Evolutionary conservation across 2,888 invertebrate genomes (phyloP).

Genomic region (Silvanus unidentatus): DNA sequence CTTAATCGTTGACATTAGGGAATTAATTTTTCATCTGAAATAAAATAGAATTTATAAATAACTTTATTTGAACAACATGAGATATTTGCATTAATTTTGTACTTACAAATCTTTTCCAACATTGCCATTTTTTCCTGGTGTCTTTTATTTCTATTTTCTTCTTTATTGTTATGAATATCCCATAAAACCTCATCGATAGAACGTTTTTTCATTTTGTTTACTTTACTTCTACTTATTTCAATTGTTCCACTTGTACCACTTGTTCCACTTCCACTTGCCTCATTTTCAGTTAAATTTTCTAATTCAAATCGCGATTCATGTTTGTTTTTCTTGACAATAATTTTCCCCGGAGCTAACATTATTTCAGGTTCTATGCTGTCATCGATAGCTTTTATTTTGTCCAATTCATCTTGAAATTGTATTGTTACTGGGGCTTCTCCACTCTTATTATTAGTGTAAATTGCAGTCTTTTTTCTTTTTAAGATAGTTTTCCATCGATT

Average conservation of each 20-base stretch:
- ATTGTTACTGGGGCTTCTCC: slow-evolving; percentile 9
- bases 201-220: too few species aligned
- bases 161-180: neutral
- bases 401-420: neutral
- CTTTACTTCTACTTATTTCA: too few species aligned
- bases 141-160: slow-evolving; percentile 1
- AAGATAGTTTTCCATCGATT: slow-evolving; percentile 20
- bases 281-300: too few species aligned
- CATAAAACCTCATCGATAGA: neutral
- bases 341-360: neutral
- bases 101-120: neutral
- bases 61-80: too few species aligned
- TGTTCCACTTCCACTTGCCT: too few species aligned
- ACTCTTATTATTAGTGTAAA: slow-evolving; percentile 13
- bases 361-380: slow-evolving; percentile 24
- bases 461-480: slow-evolving; percentile 19
- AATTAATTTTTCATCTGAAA: too few species aligned
- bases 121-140: slow-evolving; percentile 2
- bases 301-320: too few species aligned
- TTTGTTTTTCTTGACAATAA: too few species aligned
- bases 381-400: slow-evolving; percentile 18
- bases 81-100: too few species aligned
- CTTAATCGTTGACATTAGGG: too few species aligned
- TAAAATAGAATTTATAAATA: too few species aligned
- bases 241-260: too few species aligned